Evolutionary conservation across 92 coral and sea anemone species (phyloP).

Genomic region (Umimayanthus kanabou): DNA sequence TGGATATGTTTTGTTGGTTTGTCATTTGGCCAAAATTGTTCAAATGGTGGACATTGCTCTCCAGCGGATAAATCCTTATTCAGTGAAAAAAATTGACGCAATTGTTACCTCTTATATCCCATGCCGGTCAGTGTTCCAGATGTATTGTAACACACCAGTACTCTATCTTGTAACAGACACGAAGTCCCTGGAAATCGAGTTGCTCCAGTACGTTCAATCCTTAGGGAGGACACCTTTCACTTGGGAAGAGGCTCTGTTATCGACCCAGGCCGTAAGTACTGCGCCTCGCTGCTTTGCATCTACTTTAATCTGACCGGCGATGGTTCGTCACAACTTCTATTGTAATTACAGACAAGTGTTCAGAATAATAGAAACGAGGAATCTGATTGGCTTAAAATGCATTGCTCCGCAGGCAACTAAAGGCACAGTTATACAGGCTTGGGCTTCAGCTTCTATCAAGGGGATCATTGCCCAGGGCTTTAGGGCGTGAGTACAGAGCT

Average conservation of each 20-base stretch:
- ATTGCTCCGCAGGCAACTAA: conserved; percentile 48
- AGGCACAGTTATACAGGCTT: conserved; percentile 71
- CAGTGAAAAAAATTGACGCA: too few species aligned
- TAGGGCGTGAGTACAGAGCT: conserved; percentile 56
- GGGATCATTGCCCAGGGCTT: conserved; percentile 54
- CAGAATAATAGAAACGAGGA: neutral
- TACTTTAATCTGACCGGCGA: neutral
- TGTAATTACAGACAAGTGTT: neutral
- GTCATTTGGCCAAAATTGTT: too few species aligned
- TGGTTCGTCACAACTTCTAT: neutral
- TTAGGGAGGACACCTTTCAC: conserved; percentile 58
- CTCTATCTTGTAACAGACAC: conserved; percentile 33
- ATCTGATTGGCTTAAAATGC: neutral
- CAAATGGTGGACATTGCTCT: too few species aligned
- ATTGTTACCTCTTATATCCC: too few species aligned
- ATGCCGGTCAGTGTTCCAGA: too few species aligned
- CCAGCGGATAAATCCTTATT: too few species aligned
- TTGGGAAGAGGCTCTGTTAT: conserved; percentile 71
- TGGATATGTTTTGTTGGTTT: neutral
- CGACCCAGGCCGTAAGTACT: conserved; percentile 57
- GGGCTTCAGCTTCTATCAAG: conserved; percentile 63
- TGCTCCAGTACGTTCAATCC: conserved; percentile 49
- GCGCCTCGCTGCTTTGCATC: neutral
- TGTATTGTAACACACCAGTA: neutral
- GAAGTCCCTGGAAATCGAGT: conserved; percentile 49